Evolutionary conservation across 2,797 vertebrate genomes (phyloP), one percentile per base, ranked within the genome.

Genomic region (Rhinatrema bivittatum): DNA sequence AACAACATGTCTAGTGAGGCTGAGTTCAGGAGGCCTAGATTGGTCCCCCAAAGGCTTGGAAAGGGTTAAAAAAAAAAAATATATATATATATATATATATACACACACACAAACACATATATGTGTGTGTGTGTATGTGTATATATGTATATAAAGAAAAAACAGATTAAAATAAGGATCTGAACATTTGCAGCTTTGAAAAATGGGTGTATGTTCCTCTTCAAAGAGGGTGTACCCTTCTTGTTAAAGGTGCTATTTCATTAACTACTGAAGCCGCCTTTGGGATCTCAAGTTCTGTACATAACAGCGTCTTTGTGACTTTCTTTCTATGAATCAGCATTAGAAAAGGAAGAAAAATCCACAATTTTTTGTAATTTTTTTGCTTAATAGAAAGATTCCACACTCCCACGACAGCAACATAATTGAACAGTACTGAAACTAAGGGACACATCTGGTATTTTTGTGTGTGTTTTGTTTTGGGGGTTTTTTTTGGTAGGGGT

Each of bases 241-340:
- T 32, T 72, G 56, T 53, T 27, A 43, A 82, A 77, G 81, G 79
- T 82, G 81, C 81, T 82, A 80, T 68, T 60, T 74, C 60, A 38
- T 32, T 51, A 62, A 77, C 69, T 67, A 68, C 78, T 62, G 58
- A 73, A 68, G 74, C 71, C 70, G 60, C 72, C 68, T 64, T 62
- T 49, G 70, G 56, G 60, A 56, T 61, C 5, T 22, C 57, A 55
- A 66, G 76, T 70, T 51, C 51, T 75, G 73, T 72, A 73, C 51
- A 76, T 64, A n/a, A 60, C 2, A 24, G 56, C 60, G 58, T 69
- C 76, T 78, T 79, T 73, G 69, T 68, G 67, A 71, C 54, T 56
- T 59, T 72, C 60, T 63, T 82, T 78, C 72, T 77, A 76, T 62
- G 50, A 67, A 73, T 53, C 46, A 63, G 52, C 62, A 37, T 76